phyloP scores from a whole-genome alignment of 2,113 vertebrate genomes.

The Peromyscus polionotus region DNA sequence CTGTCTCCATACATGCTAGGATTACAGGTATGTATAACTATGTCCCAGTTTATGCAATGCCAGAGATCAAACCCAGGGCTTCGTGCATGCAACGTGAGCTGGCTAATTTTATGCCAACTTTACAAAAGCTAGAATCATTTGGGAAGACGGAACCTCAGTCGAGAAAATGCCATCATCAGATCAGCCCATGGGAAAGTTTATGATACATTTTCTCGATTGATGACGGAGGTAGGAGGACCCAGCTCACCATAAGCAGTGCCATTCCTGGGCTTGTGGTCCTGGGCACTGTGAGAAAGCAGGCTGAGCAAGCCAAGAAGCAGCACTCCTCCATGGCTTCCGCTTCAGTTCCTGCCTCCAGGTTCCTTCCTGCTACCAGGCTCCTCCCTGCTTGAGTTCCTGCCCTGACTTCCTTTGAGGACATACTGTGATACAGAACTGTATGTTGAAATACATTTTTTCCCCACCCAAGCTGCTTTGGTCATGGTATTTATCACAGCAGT shows the following conservation, averaged over 20 bases:
- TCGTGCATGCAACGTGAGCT: background rate
- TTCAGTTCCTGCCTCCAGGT: background rate
- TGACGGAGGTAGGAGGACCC: background rate
- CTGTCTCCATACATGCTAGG: background rate
- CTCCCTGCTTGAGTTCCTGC: background rate
- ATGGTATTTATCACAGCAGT: background rate
- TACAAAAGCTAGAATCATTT: background rate
- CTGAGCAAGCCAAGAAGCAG: background rate
- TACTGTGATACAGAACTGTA: background rate
- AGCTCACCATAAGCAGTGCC: background rate
- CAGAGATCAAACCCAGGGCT: background rate
- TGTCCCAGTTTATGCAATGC: background rate
- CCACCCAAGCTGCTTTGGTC: background rate
- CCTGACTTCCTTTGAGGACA: background rate
- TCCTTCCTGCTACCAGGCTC: background rate
- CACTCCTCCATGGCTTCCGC: background rate
- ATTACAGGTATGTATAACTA: background rate
- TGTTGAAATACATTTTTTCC: background rate
- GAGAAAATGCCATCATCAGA: background rate
- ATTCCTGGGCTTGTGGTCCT: background rate
- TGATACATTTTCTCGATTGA: background rate
- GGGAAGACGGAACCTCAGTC: background rate
- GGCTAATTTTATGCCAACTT: background rate
- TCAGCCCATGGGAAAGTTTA: background rate
- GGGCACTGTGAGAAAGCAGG: background rate